phyloP scores from a whole-genome alignment of 2,888 invertebrate species.

The Scaptomyza caliginosa region DNA sequence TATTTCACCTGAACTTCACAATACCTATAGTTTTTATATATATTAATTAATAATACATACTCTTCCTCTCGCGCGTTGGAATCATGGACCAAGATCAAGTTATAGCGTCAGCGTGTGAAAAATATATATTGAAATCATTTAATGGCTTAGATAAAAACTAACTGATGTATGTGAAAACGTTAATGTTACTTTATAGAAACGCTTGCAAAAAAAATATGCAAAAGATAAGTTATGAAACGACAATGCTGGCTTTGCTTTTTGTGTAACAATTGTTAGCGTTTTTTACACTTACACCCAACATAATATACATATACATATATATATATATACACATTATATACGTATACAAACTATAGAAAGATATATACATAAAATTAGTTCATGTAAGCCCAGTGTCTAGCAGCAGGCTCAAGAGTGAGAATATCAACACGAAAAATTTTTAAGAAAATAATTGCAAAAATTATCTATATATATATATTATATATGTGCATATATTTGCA shows the following conservation, averaged over 20 bases:
- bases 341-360: conserved; percentile 27
- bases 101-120: conserved; percentile 51
- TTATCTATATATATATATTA: conserved; percentile 21
- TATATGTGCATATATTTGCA: conserved; percentile 32
- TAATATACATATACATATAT: conserved; percentile 5
- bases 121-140: conserved; percentile 44
- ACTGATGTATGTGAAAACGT: conserved; percentile 26
- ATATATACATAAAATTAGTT: conserved; percentile 55
- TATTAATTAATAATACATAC: conserved; percentile 33
- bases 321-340: conserved; percentile 32
- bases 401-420: conserved; percentile 74
- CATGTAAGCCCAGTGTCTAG: conserved; percentile 71
- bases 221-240: conserved; percentile 53
- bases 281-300: conserved; percentile 49
- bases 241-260: conserved; percentile 68
- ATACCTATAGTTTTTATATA: conserved; percentile 37
- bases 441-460: conserved; percentile 11
- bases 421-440: conserved; percentile 55
- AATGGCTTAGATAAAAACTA: conserved; percentile 42
- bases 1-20: conserved; percentile 53
- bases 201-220: conserved; percentile 64
- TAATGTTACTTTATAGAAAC: conserved; percentile 69
- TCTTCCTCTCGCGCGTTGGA: conserved; percentile 69
- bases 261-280: conserved; percentile 68
- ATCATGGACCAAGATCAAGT: conserved; percentile 66